Conservation (phyloP, 2,113 vertebrate species). For the Chloropsis cyanopogon region DNA sequence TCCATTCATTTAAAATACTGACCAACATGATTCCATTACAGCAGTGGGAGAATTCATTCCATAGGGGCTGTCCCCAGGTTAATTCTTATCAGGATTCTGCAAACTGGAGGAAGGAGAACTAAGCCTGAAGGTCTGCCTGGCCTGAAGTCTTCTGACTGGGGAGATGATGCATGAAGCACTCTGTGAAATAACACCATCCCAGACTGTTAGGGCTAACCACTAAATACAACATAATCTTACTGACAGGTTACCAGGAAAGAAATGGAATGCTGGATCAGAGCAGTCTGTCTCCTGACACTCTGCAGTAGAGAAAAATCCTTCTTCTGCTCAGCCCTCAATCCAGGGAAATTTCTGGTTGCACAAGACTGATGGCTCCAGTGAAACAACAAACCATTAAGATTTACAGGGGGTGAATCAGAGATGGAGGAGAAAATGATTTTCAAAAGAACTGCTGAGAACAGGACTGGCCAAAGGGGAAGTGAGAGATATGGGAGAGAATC, state of each 20-base stretch:
- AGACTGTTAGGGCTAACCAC: neutral
- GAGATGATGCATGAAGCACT: neutral
- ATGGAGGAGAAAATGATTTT: constrained; percentile 35
- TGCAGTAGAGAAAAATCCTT: constrained; percentile 33
- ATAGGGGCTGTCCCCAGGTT: neutral
- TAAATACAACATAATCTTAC: constrained; percentile 28
- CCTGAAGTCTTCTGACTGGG: neutral
- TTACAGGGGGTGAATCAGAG: constrained; percentile 50
- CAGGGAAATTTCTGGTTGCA: constrained; percentile 31
- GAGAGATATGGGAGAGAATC: neutral
- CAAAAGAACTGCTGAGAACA: constrained; percentile 32
- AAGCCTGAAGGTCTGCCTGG: neutral
- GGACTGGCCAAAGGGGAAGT: constrained; percentile 43
- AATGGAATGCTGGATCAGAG: neutral
- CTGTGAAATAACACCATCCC: neutral
- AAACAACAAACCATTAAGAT: constrained; percentile 61
- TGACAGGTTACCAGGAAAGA: constrained; percentile 48
- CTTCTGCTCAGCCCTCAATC: constrained; percentile 7
- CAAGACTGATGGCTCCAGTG: constrained; percentile 38
- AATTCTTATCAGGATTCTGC: neutral
- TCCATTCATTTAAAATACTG: neutral
- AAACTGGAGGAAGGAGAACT: neutral
- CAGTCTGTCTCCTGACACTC: constrained; percentile 46
- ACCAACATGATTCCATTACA: neutral
- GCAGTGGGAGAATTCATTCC: neutral